Conservation (phyloP, 2,113 vertebrate species). For the Larimichthys polyactis region DNA sequence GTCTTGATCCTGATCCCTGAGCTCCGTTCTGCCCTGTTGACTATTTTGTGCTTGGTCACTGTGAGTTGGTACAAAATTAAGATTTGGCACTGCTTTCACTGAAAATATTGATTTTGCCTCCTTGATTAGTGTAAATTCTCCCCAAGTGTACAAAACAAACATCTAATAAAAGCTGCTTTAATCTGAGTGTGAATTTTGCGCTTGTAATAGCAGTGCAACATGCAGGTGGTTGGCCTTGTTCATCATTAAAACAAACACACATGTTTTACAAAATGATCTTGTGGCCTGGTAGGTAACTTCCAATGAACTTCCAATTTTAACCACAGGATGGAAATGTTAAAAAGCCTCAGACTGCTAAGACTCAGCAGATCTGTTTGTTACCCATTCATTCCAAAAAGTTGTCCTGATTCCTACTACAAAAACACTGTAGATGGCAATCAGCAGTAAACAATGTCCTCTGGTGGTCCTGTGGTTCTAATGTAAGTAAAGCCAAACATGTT, state of each 20-base stretch:
- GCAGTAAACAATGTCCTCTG: background rate
- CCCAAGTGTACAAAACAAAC: background rate
- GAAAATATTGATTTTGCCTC: background rate
- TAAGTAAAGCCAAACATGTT: background rate
- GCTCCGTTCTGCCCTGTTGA: too few relatives aligned
- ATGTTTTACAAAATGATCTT: background rate
- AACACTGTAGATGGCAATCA: background rate
- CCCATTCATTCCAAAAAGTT: background rate
- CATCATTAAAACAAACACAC: slow-evolving; percentile 19
- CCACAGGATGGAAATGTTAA: background rate
- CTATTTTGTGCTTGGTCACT: too few relatives aligned
- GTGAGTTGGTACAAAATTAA: too few relatives aligned
- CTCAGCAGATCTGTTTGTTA: background rate
- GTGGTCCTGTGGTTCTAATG: background rate
- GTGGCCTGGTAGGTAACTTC: background rate
- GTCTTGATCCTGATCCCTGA: background rate
- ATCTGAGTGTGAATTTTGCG: background rate
- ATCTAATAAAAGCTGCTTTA: background rate
- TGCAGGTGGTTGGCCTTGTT: slow-evolving; percentile 11
- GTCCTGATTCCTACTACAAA: background rate
- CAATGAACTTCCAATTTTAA: background rate
- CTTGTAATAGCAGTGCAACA: background rate
- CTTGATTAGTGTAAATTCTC: too few relatives aligned
- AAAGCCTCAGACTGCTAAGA: background rate
- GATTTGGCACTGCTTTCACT: background rate